Conservation (phyloP, 2,113 vertebrate species). For the Tenebrosternarchus preto region DNA sequence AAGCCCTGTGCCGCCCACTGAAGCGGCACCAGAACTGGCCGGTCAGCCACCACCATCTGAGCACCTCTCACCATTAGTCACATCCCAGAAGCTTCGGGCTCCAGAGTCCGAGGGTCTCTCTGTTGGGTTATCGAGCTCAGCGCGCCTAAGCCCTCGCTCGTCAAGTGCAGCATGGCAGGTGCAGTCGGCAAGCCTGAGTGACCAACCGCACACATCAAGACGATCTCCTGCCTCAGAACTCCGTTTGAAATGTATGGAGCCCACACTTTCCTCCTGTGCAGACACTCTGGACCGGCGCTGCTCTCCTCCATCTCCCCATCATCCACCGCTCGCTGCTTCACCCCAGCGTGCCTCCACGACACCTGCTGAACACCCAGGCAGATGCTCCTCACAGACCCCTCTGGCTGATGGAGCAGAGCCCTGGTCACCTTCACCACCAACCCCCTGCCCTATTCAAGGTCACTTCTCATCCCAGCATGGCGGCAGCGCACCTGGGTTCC, state of each 20-base stretch:
- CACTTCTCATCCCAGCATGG: not conserved
- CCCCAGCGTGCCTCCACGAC: too few species aligned
- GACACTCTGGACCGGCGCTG: not conserved
- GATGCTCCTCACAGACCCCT: not conserved
- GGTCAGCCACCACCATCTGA: not conserved
- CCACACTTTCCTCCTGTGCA: not conserved
- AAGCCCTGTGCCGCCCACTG: not conserved
- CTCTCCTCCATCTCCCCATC: not conserved
- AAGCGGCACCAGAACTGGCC: not conserved
- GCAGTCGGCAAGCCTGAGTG: not conserved
- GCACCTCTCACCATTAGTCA: not conserved
- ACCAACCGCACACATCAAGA: not conserved
- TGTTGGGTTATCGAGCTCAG: not conserved
- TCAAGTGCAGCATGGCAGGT: not conserved
- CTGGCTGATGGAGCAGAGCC: not conserved
- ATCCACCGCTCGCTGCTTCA: not conserved
- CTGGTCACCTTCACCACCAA: not conserved
- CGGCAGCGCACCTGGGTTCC: not conserved
- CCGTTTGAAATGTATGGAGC: not conserved
- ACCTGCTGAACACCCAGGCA: not conserved
- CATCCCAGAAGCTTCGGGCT: slow-evolving; percentile 1
- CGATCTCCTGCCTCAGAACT: not conserved
- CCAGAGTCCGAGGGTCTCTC: not conserved
- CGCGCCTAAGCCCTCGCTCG: not conserved
- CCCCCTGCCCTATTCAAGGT: not conserved